phyloP scores from a whole-genome alignment of 2,888 invertebrate genomes.

The Gymnosoma rotundatum region DNA sequence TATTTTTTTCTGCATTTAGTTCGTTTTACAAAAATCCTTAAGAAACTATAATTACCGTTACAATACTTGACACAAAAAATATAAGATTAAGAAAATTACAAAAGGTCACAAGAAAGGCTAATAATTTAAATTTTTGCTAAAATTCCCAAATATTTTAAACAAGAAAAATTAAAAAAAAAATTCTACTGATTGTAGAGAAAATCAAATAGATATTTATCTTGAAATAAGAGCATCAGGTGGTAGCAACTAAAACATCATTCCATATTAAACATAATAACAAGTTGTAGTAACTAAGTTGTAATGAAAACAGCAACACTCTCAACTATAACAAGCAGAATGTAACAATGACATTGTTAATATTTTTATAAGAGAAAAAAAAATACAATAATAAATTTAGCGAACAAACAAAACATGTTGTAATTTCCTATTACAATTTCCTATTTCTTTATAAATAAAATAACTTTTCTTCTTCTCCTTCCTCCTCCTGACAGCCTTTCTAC shows the following conservation, averaged over 20 bases:
- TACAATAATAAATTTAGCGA: conserved; percentile 27
- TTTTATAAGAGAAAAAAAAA: conserved; percentile 21
- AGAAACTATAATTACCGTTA: too few species aligned
- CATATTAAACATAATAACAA: conserved; percentile 22
- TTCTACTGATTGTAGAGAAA: neutral
- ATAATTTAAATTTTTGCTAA: too few species aligned
- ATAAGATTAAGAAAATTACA: too few species aligned
- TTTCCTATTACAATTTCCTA: conserved; percentile 67
- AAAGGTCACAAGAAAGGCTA: too few species aligned
- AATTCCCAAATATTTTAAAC: too few species aligned
- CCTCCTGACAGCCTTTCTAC: neutral
- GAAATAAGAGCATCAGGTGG: conserved; percentile 65
- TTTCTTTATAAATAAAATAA: conserved; percentile 42
- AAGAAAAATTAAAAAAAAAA: too few species aligned
- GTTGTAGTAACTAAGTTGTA: conserved; percentile 9
- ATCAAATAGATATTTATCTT: conserved; percentile 23
- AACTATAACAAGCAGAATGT: conserved; percentile 8
- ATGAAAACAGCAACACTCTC: conserved; percentile 14
- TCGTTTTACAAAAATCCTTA: too few species aligned
- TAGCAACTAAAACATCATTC: conserved; percentile 47
- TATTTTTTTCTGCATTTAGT: too few species aligned
- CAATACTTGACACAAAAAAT: too few species aligned
- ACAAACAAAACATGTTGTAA: conserved; percentile 62
- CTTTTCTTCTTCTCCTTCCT: conserved; percentile 1
- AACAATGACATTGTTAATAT: conserved; percentile 52